Percentiles rank a stretch among this genome's conserved stretches.
phyloP scores from a whole-genome alignment of 2,113 vertebrate species.

The Polypterus bichir region DNA sequence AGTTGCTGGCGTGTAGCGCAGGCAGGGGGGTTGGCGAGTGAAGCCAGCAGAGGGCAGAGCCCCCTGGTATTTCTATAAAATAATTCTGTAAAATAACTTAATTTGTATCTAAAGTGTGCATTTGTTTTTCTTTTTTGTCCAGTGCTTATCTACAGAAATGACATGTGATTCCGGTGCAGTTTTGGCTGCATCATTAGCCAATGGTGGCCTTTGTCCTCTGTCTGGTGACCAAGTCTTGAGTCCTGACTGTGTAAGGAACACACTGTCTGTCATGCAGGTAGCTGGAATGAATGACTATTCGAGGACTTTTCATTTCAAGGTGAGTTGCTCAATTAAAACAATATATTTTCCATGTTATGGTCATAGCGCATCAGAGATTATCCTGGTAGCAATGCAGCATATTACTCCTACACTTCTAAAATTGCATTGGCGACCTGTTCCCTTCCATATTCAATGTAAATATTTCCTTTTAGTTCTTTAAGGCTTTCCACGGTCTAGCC shows the following conservation, averaged over 20 bases:
- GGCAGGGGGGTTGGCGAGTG: too few species aligned
- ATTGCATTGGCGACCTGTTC: too few species aligned
- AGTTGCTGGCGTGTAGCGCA: too few species aligned
- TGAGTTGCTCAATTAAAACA: conserved; percentile 6
- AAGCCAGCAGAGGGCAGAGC: too few species aligned
- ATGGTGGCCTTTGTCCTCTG: conserved; percentile 44
- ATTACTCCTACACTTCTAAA: too few species aligned
- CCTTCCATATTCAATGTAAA: too few species aligned
- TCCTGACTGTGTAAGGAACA: conserved; percentile 25
- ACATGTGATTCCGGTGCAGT: conserved; percentile 43
- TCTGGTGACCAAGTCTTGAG: conserved; percentile 46
- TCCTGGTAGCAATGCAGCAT: too few species aligned
- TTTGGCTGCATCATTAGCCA: conserved; percentile 40
- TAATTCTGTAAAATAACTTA: not conserved
- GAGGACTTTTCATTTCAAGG: conserved; percentile 39
- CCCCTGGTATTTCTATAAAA: not conserved
- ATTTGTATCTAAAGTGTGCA: not conserved
- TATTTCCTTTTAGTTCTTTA: too few species aligned
- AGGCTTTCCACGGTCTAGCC: too few species aligned
- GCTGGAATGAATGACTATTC: conserved; percentile 47
- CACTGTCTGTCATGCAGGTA: conserved; percentile 45
- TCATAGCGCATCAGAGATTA: too few species aligned
- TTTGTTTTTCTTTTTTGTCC: conserved; percentile 1
- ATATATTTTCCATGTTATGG: not conserved
- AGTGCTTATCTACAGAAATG: conserved; percentile 44